These are phyloP conservation scores for Drosophila affinis DNA, from an alignment of 2,888 invertebrate species.

Conservation along the genomic window DNA sequence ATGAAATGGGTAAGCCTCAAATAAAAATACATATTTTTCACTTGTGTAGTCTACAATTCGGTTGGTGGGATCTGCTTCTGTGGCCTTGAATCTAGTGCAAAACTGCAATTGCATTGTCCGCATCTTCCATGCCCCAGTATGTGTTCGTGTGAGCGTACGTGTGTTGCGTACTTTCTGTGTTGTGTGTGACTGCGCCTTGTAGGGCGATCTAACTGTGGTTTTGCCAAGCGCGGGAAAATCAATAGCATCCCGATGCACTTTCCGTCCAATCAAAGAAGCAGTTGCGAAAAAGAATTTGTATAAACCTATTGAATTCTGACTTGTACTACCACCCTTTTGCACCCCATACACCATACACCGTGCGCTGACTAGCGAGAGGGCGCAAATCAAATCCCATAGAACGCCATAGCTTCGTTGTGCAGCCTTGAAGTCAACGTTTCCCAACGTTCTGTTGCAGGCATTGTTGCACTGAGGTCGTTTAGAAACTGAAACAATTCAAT, in stretches of 20 bases:
- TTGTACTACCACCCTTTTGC: not conserved
- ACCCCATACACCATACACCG: not conserved
- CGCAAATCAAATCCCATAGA: too few relatives aligned
- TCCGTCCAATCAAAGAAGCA: not conserved
- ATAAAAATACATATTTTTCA: constrained; percentile 1
- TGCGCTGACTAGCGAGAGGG: not conserved
- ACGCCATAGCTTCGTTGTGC: constrained; percentile 5
- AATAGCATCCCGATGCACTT: constrained; percentile 1
- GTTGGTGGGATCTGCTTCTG: not conserved
- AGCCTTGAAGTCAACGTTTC: constrained; percentile 53
- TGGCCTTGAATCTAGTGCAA: constrained; percentile 16
- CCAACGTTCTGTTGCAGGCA: constrained; percentile 11
- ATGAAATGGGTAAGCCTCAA: constrained; percentile 68
- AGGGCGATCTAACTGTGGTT: constrained; percentile 28
- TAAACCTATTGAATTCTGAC: not conserved
- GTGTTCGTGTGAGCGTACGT: constrained; percentile 6
- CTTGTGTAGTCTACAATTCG: constrained; percentile 1
- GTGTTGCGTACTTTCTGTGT: not conserved
- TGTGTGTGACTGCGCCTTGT: constrained; percentile 8
- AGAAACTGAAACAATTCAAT: constrained; percentile 25
- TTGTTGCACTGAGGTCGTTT: constrained; percentile 18
- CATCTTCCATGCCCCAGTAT: constrained; percentile 13
- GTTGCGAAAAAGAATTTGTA: not conserved
- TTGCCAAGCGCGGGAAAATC: not conserved
- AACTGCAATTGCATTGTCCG: constrained; percentile 22